Evolutionary conservation across 1,140 invertebrate species (phyloP).

Genomic region (Stegodyphus dumicola): DNA sequence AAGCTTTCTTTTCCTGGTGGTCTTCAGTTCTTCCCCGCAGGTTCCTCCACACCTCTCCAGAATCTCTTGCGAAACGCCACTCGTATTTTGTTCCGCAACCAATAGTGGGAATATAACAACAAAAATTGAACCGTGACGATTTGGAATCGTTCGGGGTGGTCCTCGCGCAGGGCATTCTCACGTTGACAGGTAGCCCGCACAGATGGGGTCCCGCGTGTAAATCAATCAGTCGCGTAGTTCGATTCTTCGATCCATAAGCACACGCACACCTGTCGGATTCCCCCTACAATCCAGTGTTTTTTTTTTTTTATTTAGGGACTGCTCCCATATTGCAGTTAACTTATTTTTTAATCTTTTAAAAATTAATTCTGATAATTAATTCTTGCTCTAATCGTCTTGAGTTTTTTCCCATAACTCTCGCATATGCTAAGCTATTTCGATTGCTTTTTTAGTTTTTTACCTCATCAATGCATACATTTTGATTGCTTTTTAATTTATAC

Average conservation of each 20-base stretch:
- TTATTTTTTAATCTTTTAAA: too few relatives aligned
- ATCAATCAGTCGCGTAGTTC: slow-evolving; percentile 21
- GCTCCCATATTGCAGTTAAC: too few relatives aligned
- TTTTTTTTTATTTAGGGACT: too few relatives aligned
- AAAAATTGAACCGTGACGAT: slow-evolving; percentile 6
- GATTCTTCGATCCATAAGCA: slow-evolving; percentile 13
- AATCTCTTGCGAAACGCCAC: slow-evolving; percentile 22
- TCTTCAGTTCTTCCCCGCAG: slow-evolving; percentile 3
- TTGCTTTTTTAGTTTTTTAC: too few relatives aligned
- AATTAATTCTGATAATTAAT: too few relatives aligned
- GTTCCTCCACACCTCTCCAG: neutral
- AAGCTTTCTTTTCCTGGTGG: slow-evolving; percentile 4
- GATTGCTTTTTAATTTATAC: too few relatives aligned
- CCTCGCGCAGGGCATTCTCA: slow-evolving; percentile 11
- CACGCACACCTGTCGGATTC: slow-evolving; percentile 11
- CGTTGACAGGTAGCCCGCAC: slow-evolving; percentile 36
- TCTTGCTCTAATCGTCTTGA: too few relatives aligned
- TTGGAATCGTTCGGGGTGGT: slow-evolving; percentile 29
- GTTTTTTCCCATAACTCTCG: too few relatives aligned
- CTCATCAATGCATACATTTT: too few relatives aligned
- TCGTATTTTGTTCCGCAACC: slow-evolving; percentile 17
- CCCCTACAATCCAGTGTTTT: too few relatives aligned
- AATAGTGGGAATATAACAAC: slow-evolving; percentile 10
- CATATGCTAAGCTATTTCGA: too few relatives aligned
- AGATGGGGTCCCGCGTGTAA: neutral